These are phyloP conservation scores for Eulemur mongoz DNA, from an alignment of 2,797 vertebrate species.

Conservation along the genomic window DNA sequence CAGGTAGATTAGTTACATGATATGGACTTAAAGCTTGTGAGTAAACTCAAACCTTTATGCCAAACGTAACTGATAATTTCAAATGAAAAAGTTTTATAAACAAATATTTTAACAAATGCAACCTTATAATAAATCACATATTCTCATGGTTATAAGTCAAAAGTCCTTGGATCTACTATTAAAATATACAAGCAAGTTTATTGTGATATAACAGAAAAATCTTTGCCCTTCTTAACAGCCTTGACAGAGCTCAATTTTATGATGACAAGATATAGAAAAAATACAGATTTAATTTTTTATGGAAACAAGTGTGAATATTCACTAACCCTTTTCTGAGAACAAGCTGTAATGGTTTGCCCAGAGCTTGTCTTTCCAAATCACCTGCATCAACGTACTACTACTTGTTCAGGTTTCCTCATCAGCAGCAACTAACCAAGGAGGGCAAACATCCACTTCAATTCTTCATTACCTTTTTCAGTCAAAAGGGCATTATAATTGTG, in stretches of 20 bases:
- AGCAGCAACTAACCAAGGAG: not conserved
- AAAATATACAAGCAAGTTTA: not conserved
- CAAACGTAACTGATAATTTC: not conserved
- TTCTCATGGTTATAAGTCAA: not conserved
- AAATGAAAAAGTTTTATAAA: not conserved
- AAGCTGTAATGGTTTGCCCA: not conserved
- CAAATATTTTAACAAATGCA: not conserved
- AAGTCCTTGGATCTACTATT: not conserved
- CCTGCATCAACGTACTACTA: not conserved
- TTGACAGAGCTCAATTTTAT: not conserved
- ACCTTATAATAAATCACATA: not conserved
- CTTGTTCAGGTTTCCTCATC: not conserved
- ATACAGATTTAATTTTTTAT: not conserved
- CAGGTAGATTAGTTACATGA: not conserved
- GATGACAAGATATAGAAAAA: not conserved
- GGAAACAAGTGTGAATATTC: not conserved
- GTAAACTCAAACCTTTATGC: not conserved
- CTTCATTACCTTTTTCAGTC: not conserved
- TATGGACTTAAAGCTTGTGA: not conserved
- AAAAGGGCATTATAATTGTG: not conserved
- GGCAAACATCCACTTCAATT: not conserved
- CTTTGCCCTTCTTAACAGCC: not conserved
- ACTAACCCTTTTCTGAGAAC: not conserved
- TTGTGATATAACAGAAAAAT: not conserved
- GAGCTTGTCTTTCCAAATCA: not conserved